A percentile compares a stretch with the other conserved stretches of the same genome.
These are phyloP conservation scores for Enteromius fasciolatus DNA, from an alignment of 2,797 vertebrate species.

Conservation along the genomic window DNA sequence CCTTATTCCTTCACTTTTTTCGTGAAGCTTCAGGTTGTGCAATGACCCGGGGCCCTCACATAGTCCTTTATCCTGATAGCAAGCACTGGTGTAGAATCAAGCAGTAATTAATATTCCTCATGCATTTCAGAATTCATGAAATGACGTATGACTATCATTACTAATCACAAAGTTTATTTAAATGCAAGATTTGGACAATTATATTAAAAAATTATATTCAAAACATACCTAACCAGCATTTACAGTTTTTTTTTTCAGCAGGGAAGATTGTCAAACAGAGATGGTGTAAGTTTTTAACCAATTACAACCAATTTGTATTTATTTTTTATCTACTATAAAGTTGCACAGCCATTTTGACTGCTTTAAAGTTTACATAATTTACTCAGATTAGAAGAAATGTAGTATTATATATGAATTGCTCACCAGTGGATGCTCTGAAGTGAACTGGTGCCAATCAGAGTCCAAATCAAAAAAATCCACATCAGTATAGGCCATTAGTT, in stretches of 20 bases:
- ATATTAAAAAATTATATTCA: too few species aligned
- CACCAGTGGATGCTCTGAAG: neutral
- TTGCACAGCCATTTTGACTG: neutral
- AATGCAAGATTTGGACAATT: too few species aligned
- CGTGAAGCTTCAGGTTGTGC: constrained; percentile 61
- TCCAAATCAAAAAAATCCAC: neutral
- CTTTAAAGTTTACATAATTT: too few species aligned
- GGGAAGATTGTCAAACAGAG: too few species aligned
- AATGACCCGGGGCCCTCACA: constrained; percentile 51
- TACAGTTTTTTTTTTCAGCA: too few species aligned
- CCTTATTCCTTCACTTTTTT: neutral
- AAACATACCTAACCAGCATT: too few species aligned
- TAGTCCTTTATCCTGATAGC: constrained; percentile 25
- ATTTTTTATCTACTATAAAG: neutral
- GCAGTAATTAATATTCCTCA: neutral
- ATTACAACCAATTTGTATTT: neutral
- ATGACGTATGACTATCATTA: too few species aligned
- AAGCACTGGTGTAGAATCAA: constrained; percentile 2
- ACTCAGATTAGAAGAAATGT: neutral
- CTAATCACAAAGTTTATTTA: too few species aligned
- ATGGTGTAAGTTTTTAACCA: neutral
- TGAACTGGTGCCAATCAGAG: neutral
- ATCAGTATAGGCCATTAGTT: neutral
- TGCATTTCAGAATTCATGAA: neutral
- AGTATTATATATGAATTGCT: neutral